Base-by-base conservation (phyloP, 2,888 invertebrate species). In the Gandaritis pyraliata region DNA sequence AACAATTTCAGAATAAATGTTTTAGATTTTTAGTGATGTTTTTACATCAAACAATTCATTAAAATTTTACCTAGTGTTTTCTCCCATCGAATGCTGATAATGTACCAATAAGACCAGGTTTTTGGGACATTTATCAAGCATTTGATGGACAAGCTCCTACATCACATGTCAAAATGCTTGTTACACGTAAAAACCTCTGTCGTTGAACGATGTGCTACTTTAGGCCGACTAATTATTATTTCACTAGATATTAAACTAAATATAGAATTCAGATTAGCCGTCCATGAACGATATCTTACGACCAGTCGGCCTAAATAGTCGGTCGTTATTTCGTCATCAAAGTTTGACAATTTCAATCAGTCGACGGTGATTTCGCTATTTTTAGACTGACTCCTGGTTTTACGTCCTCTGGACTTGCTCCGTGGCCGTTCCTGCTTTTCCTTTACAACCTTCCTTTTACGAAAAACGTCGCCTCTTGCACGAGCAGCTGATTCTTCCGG, bases 391-490 rank as follows among this genome's bases (percentile, higher is more conserved):
- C 90, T 92, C 63, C 92, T 81, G 0, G 92, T 92, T 58, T 85
- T 84, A 12, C 92, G 86, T 1, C 90, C 90, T 54, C 88, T 75
- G 18, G 92, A 91, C 58, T 78, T 85, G 73, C 92, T 92, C 1
- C 92, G 80, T 10, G 90, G 76, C 61, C 83, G 76, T 65, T 87
- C 85, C 50, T 85, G 83, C 72, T 86, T 88, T 6, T 85, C 83
- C 72, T 86, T 88, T 8, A 66, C 77, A 39, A 74, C 79, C 74
- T 86, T 90, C 58, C 89, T 87, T 74, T 90, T 92, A 11, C 88
- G 77, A 11, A 82, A 71, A 11, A 87, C 83, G 63, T 88, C 85
- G 58, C 89, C 88, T 2, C 91, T 82, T 71, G 87, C 87, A 18
- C 90, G 85, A 1, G 90, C 89, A 2, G 91, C 74, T 0, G 84